Percentiles rank a stretch among this genome's conserved stretches.
Evolutionary conservation across 2,113 vertebrate species (phyloP).

Genomic region (Stigmatopora nigra): DNA sequence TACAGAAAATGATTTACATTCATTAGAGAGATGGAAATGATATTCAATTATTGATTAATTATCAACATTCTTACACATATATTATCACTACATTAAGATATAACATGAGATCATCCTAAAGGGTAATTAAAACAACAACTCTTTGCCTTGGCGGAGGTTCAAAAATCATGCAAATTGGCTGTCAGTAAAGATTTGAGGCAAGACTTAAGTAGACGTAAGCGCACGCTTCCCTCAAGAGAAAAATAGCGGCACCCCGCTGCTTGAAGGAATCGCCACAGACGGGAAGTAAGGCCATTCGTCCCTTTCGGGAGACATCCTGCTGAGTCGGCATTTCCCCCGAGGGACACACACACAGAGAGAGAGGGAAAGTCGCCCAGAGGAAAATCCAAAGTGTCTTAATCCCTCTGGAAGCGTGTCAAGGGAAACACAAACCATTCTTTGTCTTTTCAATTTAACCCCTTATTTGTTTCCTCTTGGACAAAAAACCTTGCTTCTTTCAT

Average conservation of each 20-base stretch:
- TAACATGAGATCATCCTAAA: background rate
- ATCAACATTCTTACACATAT: no score
- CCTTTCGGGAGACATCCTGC: background rate
- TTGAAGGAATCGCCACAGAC: conserved; percentile 1
- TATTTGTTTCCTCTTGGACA: background rate
- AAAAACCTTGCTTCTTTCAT: background rate
- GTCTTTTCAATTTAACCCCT: background rate
- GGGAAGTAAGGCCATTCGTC: background rate
- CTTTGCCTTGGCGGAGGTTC: background rate
- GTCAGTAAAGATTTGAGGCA: background rate
- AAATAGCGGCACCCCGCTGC: background rate
- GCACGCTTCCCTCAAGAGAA: background rate
- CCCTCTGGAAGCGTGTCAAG: background rate
- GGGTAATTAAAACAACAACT: background rate
- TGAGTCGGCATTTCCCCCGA: background rate
- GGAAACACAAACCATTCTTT: background rate
- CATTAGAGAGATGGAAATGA: background rate
- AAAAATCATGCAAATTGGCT: background rate
- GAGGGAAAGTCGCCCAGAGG: background rate
- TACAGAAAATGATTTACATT: background rate
- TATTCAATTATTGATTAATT: no score
- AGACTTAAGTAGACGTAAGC: background rate
- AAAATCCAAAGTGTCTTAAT: background rate
- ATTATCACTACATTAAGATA: background rate
- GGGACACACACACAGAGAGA: background rate